Base-by-base conservation (phyloP, 2,113 vertebrate genomes). In the Gnathonemus echidnorhynchus region DNA sequence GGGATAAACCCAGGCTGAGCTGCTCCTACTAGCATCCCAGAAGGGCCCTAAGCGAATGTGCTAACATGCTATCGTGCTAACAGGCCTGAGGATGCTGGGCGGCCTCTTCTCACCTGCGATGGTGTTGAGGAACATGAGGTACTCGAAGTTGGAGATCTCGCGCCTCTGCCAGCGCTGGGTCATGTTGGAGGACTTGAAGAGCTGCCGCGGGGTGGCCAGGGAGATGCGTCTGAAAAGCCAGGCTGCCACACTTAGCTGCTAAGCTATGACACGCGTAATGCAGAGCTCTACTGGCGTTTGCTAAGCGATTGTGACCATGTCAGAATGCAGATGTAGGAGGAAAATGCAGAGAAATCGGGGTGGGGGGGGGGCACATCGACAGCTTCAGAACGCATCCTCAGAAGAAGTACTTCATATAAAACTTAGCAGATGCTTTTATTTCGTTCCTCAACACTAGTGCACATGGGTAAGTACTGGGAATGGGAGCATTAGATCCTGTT, bases 161-260 rank as follows among this genome's bases (percentile, higher is more conserved):
- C 98, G 95, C 93, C 98, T 95, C 95, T 99, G 98, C 98, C 98
- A 99, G 91, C 98, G 98, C 94, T 99, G 98, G 93, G 98, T 99
- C 98, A 99, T 99, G 94, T 99, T 99, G 92, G 98, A 99, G 86
- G 98, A 98, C 93, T 99, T 99, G 95, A 99, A 99, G 94, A 99
- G 98, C 94, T 99, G 98, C 39, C 98, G 96, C 8, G 98, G 97
- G 52, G 97, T 98, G 90, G 98, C 98, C 94, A 99, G 92, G 56
- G 98, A 99, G 93, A 99, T 97, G 92, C 98, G 97, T 94, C 98
- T 99, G 94, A 88, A 91, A 95, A 91, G 93, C 92, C 31, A 92
- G 35, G 39, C 11, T 17, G 15, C 88, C 92, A 93, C 94, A 19
- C 42, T 89, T 85, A 89, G 86, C 53, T 35, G 39, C 27, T 50